A percentile compares a stretch with the other conserved stretches of the same genome.
These are phyloP conservation scores for Talpa occidentalis DNA, from an alignment of 2,113 vertebrate species.

Conservation along the genomic window DNA sequence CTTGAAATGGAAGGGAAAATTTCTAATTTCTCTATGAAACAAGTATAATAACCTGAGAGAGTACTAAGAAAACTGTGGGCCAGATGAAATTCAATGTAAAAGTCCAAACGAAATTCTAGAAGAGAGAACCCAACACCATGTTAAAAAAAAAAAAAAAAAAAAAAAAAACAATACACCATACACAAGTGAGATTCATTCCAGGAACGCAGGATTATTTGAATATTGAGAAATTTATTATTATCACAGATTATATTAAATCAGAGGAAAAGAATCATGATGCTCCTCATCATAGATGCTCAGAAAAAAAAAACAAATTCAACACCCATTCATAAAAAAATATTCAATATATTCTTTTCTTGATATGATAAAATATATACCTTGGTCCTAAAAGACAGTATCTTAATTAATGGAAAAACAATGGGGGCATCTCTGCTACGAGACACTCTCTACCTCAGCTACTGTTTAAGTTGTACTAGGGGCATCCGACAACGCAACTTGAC, in stretches of 20 bases:
- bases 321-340: constrained; percentile 1
- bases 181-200: neutral
- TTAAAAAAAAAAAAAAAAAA: neutral
- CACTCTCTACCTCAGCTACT: neutral
- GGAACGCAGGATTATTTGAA: neutral
- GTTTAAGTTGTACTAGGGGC: neutral
- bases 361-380: constrained; percentile 22
- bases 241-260: constrained; percentile 10
- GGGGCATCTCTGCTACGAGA: neutral
- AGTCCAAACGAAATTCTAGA: constrained; percentile 16
- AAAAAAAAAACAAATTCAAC: neutral
- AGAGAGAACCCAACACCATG: neutral
- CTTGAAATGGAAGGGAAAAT: neutral
- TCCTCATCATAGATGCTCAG: neutral
- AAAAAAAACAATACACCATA: neutral
- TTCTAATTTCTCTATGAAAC: neutral
- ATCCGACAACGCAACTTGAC: neutral
- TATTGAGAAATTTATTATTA: constrained; percentile 44
- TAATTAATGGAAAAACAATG: neutral
- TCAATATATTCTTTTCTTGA: neutral
- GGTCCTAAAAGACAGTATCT: neutral
- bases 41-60: neutral
- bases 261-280: neutral
- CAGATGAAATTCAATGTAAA: neutral
- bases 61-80: neutral